These are phyloP conservation scores for Malurus melanocephalus DNA, from an alignment of 2,113 vertebrate genomes.

Conservation along the genomic window DNA sequence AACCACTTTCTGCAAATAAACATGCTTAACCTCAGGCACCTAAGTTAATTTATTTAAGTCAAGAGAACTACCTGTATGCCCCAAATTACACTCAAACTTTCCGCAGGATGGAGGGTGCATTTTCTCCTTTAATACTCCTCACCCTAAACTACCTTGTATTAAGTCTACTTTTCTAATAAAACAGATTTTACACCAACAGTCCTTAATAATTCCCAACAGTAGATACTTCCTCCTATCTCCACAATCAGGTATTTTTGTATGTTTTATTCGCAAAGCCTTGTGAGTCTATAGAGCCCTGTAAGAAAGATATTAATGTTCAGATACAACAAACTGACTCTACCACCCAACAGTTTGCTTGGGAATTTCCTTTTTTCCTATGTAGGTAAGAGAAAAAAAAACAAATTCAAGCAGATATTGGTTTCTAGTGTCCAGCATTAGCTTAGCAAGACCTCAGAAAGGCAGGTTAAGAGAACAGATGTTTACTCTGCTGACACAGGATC, in stretches of 20 bases:
- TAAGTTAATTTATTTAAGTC: background rate
- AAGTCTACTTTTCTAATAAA: background rate
- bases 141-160: background rate
- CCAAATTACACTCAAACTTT: background rate
- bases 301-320: background rate
- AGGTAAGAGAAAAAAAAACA: background rate
- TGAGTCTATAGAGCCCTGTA: background rate
- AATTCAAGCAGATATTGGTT: background rate
- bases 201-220: background rate
- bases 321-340: background rate
- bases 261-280: background rate
- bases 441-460: background rate
- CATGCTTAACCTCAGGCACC: background rate
- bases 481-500: background rate
- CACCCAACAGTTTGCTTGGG: background rate
- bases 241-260: background rate
- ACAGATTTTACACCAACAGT: background rate
- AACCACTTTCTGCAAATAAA: constrained; percentile 21
- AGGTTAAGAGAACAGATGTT: background rate
- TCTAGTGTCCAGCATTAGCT: background rate
- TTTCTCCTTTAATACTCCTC: background rate
- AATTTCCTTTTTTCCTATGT: background rate
- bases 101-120: background rate
- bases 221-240: background rate
- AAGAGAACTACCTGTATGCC: background rate